Evolutionary conservation across 2,888 invertebrate species (phyloP), one percentile per base, ranked within the genome.

Genomic region (Seira sanloemensis): DNA sequence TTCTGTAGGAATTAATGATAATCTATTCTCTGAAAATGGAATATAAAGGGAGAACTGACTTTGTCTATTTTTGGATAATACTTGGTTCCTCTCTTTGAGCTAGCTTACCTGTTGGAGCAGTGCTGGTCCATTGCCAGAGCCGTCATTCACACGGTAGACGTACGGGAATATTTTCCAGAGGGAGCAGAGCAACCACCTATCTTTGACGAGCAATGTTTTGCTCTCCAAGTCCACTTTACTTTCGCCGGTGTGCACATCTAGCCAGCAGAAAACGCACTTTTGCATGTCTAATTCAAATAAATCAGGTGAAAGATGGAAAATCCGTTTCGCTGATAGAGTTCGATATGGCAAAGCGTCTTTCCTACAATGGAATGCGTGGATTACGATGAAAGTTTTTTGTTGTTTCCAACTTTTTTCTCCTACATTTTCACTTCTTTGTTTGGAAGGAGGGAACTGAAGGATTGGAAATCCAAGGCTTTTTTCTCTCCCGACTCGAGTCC

Each of bases 81-180:
- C 7, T 46, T 12, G 46, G 58, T 58, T 58, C 19, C n/a, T 58
- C 12, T 46, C 7, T 46, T 46, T 9, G 7, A 9, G 12, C 19
- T 12, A 16, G 87, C 90, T 90, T 92, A 95, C 95, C 94, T 95
- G 95, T 66, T 94, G 92, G 71, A 95, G 92, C 66, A 95, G 92
- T 91, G 94, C 94, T n/a, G 95, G 95, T 89, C 95, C 95, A 69
- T 93, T 92, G 25, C 95, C 95, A 90, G 94, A 94, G 19, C 78
- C 78, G 90, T 95, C 95, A 91, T 95, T 95, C 86, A 95, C 92
- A 87, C 95, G 93, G 91, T 95, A 95, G 90, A 95, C 92, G 90
- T 95, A 95, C 54, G 95, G 95, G 67, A 86, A 86, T 37, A 84
- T 78, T 69, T 80, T 84, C 86, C 86, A 86, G 66, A 86, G 79